Percentiles rank a stretch among this genome's conserved stretches.
phyloP scores from a whole-genome alignment of 1,140 invertebrate species.

The Eueides isabella region DNA sequence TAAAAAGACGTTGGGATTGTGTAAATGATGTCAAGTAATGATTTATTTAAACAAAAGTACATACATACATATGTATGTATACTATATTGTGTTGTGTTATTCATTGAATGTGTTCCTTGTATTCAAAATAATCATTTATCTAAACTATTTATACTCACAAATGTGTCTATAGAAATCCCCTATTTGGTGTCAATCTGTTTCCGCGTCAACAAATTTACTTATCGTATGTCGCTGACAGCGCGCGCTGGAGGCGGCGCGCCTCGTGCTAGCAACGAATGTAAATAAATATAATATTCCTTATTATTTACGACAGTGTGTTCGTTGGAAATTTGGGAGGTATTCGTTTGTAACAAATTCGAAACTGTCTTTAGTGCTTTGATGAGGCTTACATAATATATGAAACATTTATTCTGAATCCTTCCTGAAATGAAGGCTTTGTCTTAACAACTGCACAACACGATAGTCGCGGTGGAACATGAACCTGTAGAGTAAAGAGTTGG shows the following conservation, averaged over 20 bases:
- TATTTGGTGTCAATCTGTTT: background rate
- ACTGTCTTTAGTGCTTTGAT: background rate
- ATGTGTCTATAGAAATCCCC: background rate
- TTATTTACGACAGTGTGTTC: background rate
- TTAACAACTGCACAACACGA: too few relatives aligned
- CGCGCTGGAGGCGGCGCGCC: background rate
- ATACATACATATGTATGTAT: too few relatives aligned
- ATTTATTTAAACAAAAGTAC: too few relatives aligned
- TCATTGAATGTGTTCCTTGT: background rate
- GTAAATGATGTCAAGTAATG: too few relatives aligned
- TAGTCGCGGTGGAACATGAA: too few relatives aligned
- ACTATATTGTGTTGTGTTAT: background rate
- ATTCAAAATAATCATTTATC: constrained; percentile 4
- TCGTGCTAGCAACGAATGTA: too few relatives aligned
- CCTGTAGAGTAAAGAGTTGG: too few relatives aligned
- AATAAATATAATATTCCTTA: background rate
- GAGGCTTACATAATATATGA: background rate
- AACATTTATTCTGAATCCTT: too few relatives aligned
- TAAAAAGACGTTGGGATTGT: too few relatives aligned
- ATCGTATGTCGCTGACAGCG: background rate
- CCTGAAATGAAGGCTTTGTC: too few relatives aligned
- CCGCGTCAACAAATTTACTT: constrained; percentile 7
- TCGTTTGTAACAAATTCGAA: background rate
- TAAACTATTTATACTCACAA: background rate
- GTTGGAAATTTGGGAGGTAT: background rate